These are phyloP conservation scores for Cremastinae sp. DNA, from an alignment of 2,888 invertebrate genomes.

Conservation along the genomic window DNA sequence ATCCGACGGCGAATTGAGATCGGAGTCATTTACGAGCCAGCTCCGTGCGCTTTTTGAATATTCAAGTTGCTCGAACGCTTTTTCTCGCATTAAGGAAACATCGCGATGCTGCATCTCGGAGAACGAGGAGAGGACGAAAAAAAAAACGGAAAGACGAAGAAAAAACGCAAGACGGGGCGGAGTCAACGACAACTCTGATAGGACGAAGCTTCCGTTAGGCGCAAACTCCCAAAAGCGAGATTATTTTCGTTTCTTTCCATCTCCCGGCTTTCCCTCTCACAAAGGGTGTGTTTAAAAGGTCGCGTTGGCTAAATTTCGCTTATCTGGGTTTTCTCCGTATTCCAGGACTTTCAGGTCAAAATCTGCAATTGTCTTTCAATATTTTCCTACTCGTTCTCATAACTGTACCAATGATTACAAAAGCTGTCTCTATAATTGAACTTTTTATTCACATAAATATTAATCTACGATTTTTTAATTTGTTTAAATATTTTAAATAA, in stretches of 20 bases:
- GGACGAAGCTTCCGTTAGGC: conserved; percentile 59
- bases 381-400: no score
- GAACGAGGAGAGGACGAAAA: conserved; percentile 11
- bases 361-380: no score
- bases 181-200: conserved; percentile 51
- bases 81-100: conserved; percentile 1
- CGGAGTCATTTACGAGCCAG: background rate
- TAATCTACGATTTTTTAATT: no score
- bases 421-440: no score
- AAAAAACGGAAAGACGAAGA: conserved; percentile 15
- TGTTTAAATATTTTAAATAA: no score
- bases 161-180: conserved; percentile 55
- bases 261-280: conserved; percentile 16
- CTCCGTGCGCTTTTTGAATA: background rate
- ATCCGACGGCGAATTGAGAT: no score
- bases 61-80: background rate
- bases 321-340: no score
- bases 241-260: conserved; percentile 34
- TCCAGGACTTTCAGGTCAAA: no score
- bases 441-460: no score
- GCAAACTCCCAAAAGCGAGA: conserved; percentile 53
- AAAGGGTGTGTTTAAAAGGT: background rate
- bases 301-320: no score
- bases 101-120: conserved; percentile 16
- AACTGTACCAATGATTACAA: no score